Base-by-base conservation (phyloP, 2,113 vertebrate species). In the Phaethornis superciliosus region DNA sequence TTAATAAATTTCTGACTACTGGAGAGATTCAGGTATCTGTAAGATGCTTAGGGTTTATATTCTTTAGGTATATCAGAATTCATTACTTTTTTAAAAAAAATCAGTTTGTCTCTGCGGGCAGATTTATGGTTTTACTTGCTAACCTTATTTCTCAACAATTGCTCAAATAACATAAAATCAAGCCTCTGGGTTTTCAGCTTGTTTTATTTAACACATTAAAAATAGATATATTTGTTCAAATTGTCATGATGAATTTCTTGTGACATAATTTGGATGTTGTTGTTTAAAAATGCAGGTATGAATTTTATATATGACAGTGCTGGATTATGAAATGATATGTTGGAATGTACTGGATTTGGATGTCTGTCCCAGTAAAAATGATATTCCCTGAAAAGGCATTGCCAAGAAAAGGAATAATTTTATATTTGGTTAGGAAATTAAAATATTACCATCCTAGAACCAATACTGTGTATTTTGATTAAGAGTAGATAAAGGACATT, bases 211-310 rank as follows among this genome's bases (percentile, higher is more conserved):
- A 35, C 22, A 3, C 56, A 30, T 52, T 55, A 27, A 52, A 79
- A 80, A 37, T 9, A n/a, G n/a, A 4, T 51, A 6, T 21, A 15
- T 4, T 75, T 81, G 13, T 59, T 90, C 15, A 54, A 51, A 75
- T 65, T 0, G 1, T 62, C 33, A 7, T 7, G 2, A 5, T 6
- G 37, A 3, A 12, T 46, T 67, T 74, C 13, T 32, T 46, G 0
- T 17, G 19, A 4, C 5, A 26, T 49, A 13, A 23, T 56, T 59
- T 33, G 17, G 8, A 42, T 35, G 7, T 65, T 30, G n/a, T 85
- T 74, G 30, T 44, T 72, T 4, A 51, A 64, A 91, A 68, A 52
- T 40, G 15, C 15, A 60, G 32, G 6, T 32, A 15, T 18, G 5
- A 79, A 28, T 30, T 81, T 85, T 56, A 3, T 49, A 7, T 47